Conservation (phyloP, 1,140 invertebrate species). For the Aplysia californica region DNA sequence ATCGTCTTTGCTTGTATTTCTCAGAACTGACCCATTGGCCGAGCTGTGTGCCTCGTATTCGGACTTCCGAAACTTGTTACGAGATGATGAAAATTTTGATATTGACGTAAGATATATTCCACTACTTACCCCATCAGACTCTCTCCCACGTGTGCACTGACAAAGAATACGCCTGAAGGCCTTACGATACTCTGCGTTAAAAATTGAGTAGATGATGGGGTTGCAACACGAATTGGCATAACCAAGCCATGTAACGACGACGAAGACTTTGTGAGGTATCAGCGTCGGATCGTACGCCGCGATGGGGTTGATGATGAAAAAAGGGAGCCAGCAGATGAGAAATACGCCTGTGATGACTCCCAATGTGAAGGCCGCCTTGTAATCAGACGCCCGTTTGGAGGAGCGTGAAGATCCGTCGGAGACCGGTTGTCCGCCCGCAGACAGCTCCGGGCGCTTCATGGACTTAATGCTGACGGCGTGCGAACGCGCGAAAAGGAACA, state of each 20-base stretch:
- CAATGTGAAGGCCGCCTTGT: slow-evolving; percentile 94
- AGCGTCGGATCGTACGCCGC: slow-evolving; percentile 74
- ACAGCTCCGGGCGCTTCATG: slow-evolving; percentile 50
- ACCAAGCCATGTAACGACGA: slow-evolving; percentile 96
- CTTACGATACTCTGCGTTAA: slow-evolving; percentile 62
- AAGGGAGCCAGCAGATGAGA: slow-evolving; percentile 93
- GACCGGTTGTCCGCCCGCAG: slow-evolving; percentile 62
- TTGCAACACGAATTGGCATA: slow-evolving; percentile 95
- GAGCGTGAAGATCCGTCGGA: not conserved
- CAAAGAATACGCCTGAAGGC: slow-evolving; percentile 85
- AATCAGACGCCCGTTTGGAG: slow-evolving; percentile 81
- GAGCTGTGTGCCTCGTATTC: slow-evolving; percentile 68
- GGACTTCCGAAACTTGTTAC: slow-evolving; percentile 36
- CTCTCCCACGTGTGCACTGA: slow-evolving; percentile 43
- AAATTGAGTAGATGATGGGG: slow-evolving; percentile 76
- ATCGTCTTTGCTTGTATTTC: slow-evolving; percentile 30
- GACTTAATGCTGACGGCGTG: slow-evolving; percentile 92
- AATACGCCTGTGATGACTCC: slow-evolving; percentile 94
- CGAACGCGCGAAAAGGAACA: slow-evolving; percentile 97
- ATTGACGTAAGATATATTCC: slow-evolving; percentile 3
- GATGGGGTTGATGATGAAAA: slow-evolving; percentile 93
- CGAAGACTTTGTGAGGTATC: slow-evolving; percentile 82
- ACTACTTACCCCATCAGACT: too few species aligned
- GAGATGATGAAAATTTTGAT: slow-evolving; percentile 1
- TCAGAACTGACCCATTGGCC: slow-evolving; percentile 28